Evolutionary conservation across 2,113 vertebrate genomes (phyloP), one percentile per base, ranked within the genome.

Genomic region (Microcebus jonahi): DNA sequence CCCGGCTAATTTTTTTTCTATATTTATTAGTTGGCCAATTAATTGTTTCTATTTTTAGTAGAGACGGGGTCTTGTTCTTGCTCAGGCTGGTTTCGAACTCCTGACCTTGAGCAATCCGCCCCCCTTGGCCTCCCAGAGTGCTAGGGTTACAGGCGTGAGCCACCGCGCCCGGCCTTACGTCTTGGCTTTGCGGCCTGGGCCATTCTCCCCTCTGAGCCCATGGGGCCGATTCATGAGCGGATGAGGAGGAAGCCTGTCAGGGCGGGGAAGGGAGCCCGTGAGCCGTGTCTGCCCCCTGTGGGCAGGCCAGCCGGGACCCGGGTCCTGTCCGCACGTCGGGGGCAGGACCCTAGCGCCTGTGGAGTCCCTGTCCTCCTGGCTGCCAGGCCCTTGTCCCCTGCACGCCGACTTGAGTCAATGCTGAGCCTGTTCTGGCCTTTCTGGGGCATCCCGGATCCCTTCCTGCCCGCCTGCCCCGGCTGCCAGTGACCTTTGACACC

Each of bases 331-430:
- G 10, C 2, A 4, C 8, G n/a, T 10, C 2, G 20, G 59, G 0
- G 39, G 8, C 34, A 1, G 0, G 12, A 48, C 63, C 71, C 42
- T 27, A 34, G 71, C 15, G 2, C 48, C 57, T 4, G 4, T 34
- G 71, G 59, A 9, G 25, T 25, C 42, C 15, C 27, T 42, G 95
- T 92, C 89, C 55, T 31, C 39, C 39, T 7, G 5, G 21, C 57
- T 59, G 23, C 57, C 59, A 0, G 59, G 25, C 25, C 25, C 61
- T 29, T 11, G 10, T 63, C 39, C 55, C 48, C 31, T 1, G 1
- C 31, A 2, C 18, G 8, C 31, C 0, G 0, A 63, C 42, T 71
- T 15, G 14, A 50, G 39, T 39, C 0, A 2, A 3, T 20, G 27
- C 34, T 0, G 1, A 21, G 39, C 53, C 76, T 29, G 31, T 10